Conservation (phyloP, 2,888 invertebrate species). For the Calameuta idolon region DNA sequence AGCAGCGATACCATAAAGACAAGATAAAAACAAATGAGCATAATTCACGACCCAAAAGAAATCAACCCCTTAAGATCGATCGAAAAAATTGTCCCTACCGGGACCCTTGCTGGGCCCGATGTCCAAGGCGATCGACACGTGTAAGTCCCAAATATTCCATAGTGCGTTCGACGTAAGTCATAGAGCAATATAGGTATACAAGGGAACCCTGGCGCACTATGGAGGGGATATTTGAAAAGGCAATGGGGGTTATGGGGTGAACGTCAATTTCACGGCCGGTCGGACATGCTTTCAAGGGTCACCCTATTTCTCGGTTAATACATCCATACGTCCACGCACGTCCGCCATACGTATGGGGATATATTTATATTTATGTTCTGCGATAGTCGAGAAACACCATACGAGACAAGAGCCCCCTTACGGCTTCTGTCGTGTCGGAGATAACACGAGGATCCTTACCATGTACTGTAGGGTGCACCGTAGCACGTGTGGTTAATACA, state of each 20-base stretch:
- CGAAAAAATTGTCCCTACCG: background rate
- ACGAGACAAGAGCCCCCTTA: background rate
- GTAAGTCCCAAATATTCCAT: background rate
- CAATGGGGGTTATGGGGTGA: conserved; percentile 37
- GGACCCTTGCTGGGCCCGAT: background rate
- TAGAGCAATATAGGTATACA: background rate
- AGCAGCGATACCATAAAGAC: background rate
- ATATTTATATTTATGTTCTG: conserved; percentile 63
- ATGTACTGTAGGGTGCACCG: background rate
- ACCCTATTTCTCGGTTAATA: conserved; percentile 31
- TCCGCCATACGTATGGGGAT: conserved; percentile 27
- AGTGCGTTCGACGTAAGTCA: background rate
- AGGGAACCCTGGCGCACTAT: background rate
- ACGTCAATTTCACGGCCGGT: conserved; percentile 64
- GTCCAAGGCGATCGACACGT: background rate
- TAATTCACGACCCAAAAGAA: background rate
- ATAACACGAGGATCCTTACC: background rate
- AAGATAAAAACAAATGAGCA: background rate
- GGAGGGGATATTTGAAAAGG: background rate
- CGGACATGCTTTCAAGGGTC: conserved; percentile 44
- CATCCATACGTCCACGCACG: conserved; percentile 26
- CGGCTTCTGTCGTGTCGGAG: background rate
- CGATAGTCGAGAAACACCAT: conserved; percentile 42
- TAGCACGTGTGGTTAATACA: background rate
- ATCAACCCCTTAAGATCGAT: background rate